phyloP scores from a whole-genome alignment of 2,113 vertebrate species.

The Thomomys bottae region DNA sequence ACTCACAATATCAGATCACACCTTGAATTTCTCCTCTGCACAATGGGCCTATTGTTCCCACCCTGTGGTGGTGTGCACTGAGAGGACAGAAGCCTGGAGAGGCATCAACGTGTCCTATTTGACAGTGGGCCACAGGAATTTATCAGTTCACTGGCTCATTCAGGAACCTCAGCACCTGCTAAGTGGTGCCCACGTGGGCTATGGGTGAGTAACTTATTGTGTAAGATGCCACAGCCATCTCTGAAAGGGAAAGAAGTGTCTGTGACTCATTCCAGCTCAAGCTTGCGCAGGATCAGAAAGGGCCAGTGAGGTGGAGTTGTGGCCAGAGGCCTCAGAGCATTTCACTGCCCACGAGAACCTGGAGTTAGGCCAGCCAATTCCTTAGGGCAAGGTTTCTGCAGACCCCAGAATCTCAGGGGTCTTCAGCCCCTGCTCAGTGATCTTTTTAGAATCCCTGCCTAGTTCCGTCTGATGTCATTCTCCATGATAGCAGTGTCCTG shows the following conservation, averaged over 20 bases:
- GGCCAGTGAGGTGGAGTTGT: background rate
- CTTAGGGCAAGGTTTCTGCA: background rate
- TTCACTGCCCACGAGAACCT: no score
- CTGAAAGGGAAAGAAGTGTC: background rate
- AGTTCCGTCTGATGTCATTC: accelerated
- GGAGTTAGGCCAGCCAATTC: background rate
- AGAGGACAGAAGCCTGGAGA: background rate
- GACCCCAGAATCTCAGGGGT: background rate
- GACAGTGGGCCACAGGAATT: accelerated
- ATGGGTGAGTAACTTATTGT: background rate
- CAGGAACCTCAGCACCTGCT: background rate
- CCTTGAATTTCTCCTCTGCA: background rate
- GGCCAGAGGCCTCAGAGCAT: no score
- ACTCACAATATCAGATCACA: background rate
- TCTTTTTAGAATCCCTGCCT: no score
- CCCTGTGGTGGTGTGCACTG: background rate
- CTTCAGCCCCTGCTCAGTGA: background rate
- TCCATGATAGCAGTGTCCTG: background rate
- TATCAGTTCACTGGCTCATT: background rate
- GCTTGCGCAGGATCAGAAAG: background rate
- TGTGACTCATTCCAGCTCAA: accelerated
- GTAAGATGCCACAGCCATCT: background rate
- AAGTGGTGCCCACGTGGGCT: accelerated
- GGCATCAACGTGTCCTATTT: background rate
- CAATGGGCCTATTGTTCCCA: background rate